A percentile compares a stretch with the other conserved stretches of the same genome.
Evolutionary conservation across 2,888 invertebrate genomes (phyloP).

Genomic region (Polyommatus icarus): DNA sequence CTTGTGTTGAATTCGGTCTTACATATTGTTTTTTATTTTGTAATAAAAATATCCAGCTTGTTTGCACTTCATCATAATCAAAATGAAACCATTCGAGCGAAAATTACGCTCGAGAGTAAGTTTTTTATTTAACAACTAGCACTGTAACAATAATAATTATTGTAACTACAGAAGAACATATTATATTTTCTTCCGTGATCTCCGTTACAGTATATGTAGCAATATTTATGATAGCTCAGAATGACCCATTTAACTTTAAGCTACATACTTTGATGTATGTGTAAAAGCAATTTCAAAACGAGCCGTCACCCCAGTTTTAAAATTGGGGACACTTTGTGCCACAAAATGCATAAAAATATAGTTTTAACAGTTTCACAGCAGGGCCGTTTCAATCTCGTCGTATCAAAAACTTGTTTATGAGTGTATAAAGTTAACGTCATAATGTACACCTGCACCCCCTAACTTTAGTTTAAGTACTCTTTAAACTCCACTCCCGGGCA

Average conservation of each 20-base stretch:
- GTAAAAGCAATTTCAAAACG: constrained; percentile 4
- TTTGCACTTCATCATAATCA: neutral
- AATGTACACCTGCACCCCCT: constrained; percentile 25
- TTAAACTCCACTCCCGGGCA: constrained; percentile 9
- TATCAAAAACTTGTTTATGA: constrained; percentile 26
- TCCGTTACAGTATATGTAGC: neutral
- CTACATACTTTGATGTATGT: neutral
- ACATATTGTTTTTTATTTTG: constrained; percentile 10
- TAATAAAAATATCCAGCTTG: neutral
- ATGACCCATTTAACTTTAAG: neutral
- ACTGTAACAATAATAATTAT: too few relatives aligned
- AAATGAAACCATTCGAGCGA: neutral
- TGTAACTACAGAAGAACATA: too few relatives aligned
- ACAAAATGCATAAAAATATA: constrained; percentile 27
- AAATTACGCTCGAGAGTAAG: neutral
- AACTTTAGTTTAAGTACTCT: constrained; percentile 25
- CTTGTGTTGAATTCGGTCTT: constrained; percentile 3
- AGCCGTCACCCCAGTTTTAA: constrained; percentile 20
- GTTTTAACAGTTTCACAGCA: constrained; percentile 15
- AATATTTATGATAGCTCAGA: neutral
- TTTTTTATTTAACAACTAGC: too few relatives aligned
- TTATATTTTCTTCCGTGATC: neutral
- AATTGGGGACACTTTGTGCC: constrained; percentile 18
- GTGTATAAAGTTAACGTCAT: constrained; percentile 27
- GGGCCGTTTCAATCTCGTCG: constrained; percentile 17